These are phyloP conservation scores for Lepidostoma basale DNA, from an alignment of 1,140 invertebrate species.

Conservation along the genomic window DNA sequence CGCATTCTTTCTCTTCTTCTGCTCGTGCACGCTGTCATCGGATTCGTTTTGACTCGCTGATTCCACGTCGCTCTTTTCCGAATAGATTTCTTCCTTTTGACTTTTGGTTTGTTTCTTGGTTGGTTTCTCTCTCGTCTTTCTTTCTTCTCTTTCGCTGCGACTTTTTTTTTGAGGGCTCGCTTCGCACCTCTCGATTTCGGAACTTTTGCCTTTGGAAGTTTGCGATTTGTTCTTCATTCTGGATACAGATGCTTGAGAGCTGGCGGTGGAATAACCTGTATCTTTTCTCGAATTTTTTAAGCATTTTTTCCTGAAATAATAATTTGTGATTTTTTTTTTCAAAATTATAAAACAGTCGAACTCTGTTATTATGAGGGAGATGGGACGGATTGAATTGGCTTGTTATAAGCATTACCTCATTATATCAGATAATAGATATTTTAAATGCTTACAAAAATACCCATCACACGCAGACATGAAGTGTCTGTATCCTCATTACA, in stretches of 20 bases:
- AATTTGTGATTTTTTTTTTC: too few relatives aligned
- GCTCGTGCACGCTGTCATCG: not conserved
- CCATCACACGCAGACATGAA: too few relatives aligned
- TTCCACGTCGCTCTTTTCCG: slow-evolving; percentile 30
- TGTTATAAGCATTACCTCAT: too few relatives aligned
- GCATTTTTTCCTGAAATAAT: slow-evolving; percentile 26
- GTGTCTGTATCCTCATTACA: too few relatives aligned
- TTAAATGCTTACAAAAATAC: too few relatives aligned
- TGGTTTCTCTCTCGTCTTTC: not conserved
- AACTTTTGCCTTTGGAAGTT: not conserved
- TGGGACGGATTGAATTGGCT: too few relatives aligned
- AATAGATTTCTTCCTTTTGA: slow-evolving; percentile 36
- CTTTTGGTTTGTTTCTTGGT: slow-evolving; percentile 25
- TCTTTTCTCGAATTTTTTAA: slow-evolving; percentile 32
- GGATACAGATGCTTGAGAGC: slow-evolving; percentile 24
- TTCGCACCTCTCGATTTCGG: not conserved
- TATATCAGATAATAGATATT: too few relatives aligned
- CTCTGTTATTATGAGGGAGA: too few relatives aligned
- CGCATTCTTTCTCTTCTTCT: slow-evolving; percentile 13
- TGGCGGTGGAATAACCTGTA: slow-evolving; percentile 36
- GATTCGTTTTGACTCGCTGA: slow-evolving; percentile 15
- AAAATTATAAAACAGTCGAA: too few relatives aligned
- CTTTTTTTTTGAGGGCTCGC: not conserved
- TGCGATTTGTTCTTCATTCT: slow-evolving; percentile 24
- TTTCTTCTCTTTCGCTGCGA: not conserved